Base-by-base conservation (phyloP, 2,797 vertebrate genomes). In the Sebastes nivosus region DNA sequence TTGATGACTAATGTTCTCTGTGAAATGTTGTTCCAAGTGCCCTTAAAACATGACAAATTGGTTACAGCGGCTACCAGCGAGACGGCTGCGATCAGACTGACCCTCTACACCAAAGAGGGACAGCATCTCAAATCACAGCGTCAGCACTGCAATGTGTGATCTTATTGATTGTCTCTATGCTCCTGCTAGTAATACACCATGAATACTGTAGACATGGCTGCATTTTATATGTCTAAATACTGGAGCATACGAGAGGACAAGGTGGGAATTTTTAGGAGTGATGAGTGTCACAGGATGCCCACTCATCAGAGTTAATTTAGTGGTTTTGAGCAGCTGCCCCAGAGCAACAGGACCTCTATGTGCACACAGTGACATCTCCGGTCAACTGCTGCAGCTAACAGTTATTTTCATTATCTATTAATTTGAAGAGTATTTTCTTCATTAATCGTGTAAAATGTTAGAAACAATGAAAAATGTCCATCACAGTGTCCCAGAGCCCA, bases 11-110 rank as follows among this genome's bases (percentile, higher is more conserved):
- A 76, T 72, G 72, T 11, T 76, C 14, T 55, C 20, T 5, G 16
- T 67, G 60, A 83, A 87, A 68, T 60, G 4, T 42, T 42, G 2
- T 54, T 81, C 73, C 60, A 12, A 81, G 86, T 91, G 87, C 54
- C 69, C 81, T 88, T 88, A 81, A 80, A 82, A 81, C n/a, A 30
- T 57, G 58, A 83, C 65, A 0, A n/a, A 60, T 58, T 63, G 98
- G 97, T 92, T 99, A 97, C 93, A 93, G 93, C 4, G 96, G 97
- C 65, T 98, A 95, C 92, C 88, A 94, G 38, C 97, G 97, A 0
- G 93, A 95, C 8, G 36, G 79, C 60, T 99, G 97, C 66, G 81
- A 95, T 42, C 83, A 92, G 20, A 77, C 20, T 1, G 92, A 91
- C 72, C 91, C 78, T 2, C 82, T 90, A 8, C 68, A 65, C 78